A percentile compares a stretch with the other conserved stretches of the same genome.
Evolutionary conservation across 2,888 invertebrate genomes (phyloP).

Genomic region (Eumacrocentrus americanus): DNA sequence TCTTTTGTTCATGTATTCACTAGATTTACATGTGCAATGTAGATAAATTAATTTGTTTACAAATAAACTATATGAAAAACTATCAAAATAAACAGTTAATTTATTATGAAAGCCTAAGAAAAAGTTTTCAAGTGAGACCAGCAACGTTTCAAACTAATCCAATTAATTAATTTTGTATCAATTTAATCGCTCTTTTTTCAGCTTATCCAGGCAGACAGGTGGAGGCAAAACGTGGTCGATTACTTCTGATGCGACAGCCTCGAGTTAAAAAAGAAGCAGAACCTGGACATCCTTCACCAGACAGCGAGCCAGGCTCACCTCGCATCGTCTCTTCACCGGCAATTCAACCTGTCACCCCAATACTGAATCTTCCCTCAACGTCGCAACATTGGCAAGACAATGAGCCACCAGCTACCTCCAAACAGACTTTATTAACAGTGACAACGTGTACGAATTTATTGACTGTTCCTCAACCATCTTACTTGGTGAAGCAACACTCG

Average conservation of each 20-base stretch:
- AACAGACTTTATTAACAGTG: conserved; percentile 65
- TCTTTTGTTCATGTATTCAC: no score
- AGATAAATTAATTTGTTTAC: no score
- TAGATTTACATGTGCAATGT: no score
- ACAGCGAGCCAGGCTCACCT: conserved; percentile 55
- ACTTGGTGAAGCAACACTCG: conserved; percentile 72
- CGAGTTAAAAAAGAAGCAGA: conserved; percentile 72
- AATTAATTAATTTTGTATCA: background rate
- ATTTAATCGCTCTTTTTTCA: conserved; percentile 25
- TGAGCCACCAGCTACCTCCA: conserved; percentile 57
- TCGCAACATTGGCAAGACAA: conserved; percentile 45
- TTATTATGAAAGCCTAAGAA: no score
- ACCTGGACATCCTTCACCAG: conserved; percentile 60
- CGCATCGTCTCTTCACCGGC: conserved; percentile 51
- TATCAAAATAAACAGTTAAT: no score
- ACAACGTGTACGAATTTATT: conserved; percentile 66
- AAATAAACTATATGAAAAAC: no score
- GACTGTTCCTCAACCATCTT: conserved; percentile 66
- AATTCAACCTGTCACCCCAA: conserved; percentile 62
- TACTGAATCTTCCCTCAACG: conserved; percentile 44
- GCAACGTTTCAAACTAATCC: background rate
- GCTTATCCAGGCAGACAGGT: conserved; percentile 50
- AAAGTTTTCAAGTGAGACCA: no score
- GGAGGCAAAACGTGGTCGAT: conserved; percentile 69
- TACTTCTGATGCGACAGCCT: conserved; percentile 69